Evolutionary conservation across 1,140 invertebrate genomes (phyloP).

Genomic region (Drosophila burlai): DNA sequence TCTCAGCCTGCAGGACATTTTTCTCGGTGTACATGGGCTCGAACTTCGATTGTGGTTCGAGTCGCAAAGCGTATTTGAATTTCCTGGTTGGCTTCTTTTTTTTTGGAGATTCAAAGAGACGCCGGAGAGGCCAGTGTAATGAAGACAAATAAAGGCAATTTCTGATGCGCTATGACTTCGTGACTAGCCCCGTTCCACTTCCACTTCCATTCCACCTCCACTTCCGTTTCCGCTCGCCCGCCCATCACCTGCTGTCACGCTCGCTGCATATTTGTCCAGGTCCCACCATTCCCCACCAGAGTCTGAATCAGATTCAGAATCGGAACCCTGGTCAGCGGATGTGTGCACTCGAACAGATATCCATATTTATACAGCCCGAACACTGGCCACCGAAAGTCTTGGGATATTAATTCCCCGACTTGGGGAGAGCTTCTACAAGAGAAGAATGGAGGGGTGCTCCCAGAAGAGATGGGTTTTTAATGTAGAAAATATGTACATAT

Average conservation of each 20-base stretch:
- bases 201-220: neutral
- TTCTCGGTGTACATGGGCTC: neutral
- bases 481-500: too few relatives aligned
- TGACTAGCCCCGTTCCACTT: neutral
- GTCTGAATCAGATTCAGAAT: neutral
- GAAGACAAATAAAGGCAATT: conserved; percentile 68
- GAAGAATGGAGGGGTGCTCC: too few relatives aligned
- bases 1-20: neutral
- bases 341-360: conserved; percentile 16
- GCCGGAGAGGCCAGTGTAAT: conserved; percentile 46
- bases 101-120: neutral
- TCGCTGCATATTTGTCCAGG: conserved; percentile 71
- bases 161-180: conserved; percentile 44
- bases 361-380: conserved; percentile 17
- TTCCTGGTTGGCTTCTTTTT: conserved; percentile 1
- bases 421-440: neutral
- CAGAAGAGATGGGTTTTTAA: too few relatives aligned
- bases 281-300: neutral
- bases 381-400: conserved; percentile 10
- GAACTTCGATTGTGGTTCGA: conserved; percentile 40
- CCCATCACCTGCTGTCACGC: conserved; percentile 38
- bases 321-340: conserved; percentile 16
- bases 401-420: conserved; percentile 9
- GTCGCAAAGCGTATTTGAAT: conserved; percentile 46
- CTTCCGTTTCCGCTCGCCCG: conserved; percentile 16